These are phyloP conservation scores for Clytia hemisphaerica DNA, from an alignment of 30 jellyfish, hydroid and myxozoan genomes.

Conservation along the genomic window DNA sequence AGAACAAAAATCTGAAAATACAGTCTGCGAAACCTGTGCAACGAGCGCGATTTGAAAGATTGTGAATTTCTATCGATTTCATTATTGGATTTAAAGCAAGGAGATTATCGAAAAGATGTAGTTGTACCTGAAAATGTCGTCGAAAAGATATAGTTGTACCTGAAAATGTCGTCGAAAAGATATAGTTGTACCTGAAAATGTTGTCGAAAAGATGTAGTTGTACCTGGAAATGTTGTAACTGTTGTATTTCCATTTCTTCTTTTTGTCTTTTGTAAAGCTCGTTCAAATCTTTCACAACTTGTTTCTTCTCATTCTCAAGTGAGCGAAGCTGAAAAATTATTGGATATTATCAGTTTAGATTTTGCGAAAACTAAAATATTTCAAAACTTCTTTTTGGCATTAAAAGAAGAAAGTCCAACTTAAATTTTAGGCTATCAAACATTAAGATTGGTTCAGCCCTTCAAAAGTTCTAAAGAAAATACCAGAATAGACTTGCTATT, in stretches of 20 bases:
- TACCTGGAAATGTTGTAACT: slow-evolving; percentile 87
- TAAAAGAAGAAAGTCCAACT: neutral
- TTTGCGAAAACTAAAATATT: neutral
- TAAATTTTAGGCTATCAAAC: neutral
- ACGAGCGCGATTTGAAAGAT: no score
- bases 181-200: slow-evolving; percentile 15
- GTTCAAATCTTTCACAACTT: slow-evolving; percentile 47
- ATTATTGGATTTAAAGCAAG: no score
- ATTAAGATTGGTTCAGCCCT: neutral
- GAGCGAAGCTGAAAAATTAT: slow-evolving; percentile 44
- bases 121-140: no score
- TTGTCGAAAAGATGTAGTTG: neutral
- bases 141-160: no score
- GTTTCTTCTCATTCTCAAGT: slow-evolving; percentile 67
- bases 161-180: neutral
- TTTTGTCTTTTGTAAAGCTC: slow-evolving; percentile 78
- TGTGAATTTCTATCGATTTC: no score
- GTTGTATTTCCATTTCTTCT: slow-evolving; percentile 90
- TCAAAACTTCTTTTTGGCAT: neutral
- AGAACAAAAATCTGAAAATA: no score
- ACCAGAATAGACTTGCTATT: no score
- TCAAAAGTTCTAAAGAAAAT: neutral
- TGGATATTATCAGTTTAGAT: neutral
- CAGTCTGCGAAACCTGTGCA: no score
- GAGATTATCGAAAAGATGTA: no score